These are phyloP conservation scores for Myathropa florea DNA, from an alignment of 2,888 invertebrate genomes.

Conservation along the genomic window DNA sequence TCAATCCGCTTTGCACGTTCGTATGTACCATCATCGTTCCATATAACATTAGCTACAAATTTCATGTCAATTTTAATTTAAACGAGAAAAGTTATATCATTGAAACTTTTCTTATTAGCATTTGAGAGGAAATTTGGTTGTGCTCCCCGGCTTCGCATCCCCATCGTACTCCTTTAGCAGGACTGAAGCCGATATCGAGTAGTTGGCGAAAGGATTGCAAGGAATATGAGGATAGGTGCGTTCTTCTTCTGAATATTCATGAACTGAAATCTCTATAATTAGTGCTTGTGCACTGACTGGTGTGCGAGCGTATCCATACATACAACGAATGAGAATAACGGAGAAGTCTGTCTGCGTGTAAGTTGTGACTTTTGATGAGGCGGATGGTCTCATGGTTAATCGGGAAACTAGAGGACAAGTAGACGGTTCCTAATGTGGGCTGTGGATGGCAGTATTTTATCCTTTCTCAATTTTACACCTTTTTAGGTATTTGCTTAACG, in stretches of 20 bases:
- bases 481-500: slow-evolving; percentile 50
- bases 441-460: slow-evolving; percentile 29
- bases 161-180: background rate
- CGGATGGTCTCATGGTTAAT: slow-evolving; percentile 55
- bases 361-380: slow-evolving; percentile 57
- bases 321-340: background rate
- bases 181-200: slow-evolving; percentile 63
- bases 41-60: slow-evolving; percentile 70
- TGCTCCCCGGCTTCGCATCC: background rate
- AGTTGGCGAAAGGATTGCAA: slow-evolving; percentile 59
- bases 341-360: slow-evolving; percentile 1
- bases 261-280: slow-evolving; percentile 66
- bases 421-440: background rate
- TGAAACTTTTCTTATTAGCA: slow-evolving; percentile 71
- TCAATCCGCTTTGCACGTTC: slow-evolving; percentile 60
- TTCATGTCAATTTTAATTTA: slow-evolving; percentile 71
- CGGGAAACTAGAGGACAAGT: slow-evolving; percentile 42
- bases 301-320: background rate
- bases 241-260: slow-evolving; percentile 69
- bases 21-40: slow-evolving; percentile 62
- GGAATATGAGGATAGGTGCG: slow-evolving; percentile 54
- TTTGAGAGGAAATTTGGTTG: slow-evolving; percentile 67
- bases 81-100: slow-evolving; percentile 71
- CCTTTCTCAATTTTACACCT: slow-evolving; percentile 60
- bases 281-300: slow-evolving; percentile 45